Conservation (phyloP, 2,888 invertebrate genomes). For the Oscheius myriophilus region DNA sequence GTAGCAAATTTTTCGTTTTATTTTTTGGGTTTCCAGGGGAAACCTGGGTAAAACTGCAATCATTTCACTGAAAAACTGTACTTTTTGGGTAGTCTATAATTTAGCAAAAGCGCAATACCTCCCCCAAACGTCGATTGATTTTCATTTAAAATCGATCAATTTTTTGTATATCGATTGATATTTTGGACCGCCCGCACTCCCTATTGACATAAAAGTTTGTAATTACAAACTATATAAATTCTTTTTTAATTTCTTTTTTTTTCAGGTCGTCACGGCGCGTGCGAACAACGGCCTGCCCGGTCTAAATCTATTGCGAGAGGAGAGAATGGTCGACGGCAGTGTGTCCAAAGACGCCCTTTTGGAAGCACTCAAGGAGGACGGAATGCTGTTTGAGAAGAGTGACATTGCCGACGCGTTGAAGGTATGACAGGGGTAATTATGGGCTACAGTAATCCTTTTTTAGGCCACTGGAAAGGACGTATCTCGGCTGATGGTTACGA, state of each 20-base stretch:
- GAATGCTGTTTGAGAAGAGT: conserved; percentile 42
- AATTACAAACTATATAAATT: no score
- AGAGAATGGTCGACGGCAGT: conserved; percentile 12
- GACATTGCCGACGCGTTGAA: conserved; percentile 55
- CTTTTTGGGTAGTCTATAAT: no score
- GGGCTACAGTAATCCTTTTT: conserved; percentile 8
- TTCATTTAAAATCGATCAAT: no score
- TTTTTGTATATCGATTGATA: no score
- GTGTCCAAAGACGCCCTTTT: conserved; percentile 6
- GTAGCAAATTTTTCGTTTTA: no score
- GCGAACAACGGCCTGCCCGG: conserved; percentile 21
- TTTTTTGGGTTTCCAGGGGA: no score
- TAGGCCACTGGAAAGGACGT: conserved; percentile 60
- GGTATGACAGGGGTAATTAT: conserved; percentile 10
- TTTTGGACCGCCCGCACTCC: no score
- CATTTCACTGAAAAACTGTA: no score
- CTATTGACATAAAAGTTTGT: no score
- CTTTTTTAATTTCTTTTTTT: background rate
- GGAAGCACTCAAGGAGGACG: background rate
- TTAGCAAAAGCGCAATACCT: no score
- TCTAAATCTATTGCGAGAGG: conserved; percentile 34
- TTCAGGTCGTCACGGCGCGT: conserved; percentile 24
- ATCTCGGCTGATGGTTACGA: conserved; percentile 46
- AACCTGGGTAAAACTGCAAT: no score
- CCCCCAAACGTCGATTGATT: no score